These are phyloP conservation scores for Toxotes chatareus DNA, from an alignment of 2,113 vertebrate species.

Conservation along the genomic window DNA sequence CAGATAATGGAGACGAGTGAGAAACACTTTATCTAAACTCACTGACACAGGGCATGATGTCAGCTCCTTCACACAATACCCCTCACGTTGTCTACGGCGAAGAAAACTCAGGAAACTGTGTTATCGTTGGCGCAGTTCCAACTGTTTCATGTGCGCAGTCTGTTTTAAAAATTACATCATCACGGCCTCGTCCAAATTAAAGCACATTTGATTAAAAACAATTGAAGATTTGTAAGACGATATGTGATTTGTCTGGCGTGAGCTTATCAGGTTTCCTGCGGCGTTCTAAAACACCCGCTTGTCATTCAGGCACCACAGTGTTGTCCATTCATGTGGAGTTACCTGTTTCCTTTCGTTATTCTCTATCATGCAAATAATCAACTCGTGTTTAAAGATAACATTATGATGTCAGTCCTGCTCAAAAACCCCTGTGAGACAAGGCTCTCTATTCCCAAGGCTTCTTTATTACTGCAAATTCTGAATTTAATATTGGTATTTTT, in stretches of 20 bases:
- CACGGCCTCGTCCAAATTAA: constrained; percentile 1
- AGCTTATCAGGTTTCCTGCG: constrained; percentile 30
- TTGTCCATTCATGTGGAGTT: background rate
- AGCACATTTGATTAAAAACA: constrained; percentile 44
- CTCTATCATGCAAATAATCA: background rate
- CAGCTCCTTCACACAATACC: constrained; percentile 15
- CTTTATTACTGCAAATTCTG: background rate
- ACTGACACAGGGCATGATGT: constrained; percentile 30
- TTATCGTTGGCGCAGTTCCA: constrained; percentile 7
- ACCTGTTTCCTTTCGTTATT: background rate
- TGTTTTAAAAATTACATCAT: constrained; percentile 30
- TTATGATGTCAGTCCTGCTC: background rate
- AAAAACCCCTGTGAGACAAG: background rate
- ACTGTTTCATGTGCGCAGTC: constrained; percentile 9
- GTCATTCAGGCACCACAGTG: background rate
- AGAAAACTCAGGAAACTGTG: background rate
- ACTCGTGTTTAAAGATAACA: constrained; percentile 8
- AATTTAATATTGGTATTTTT: background rate
- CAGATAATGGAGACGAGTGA: constrained; percentile 55
- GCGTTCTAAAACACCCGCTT: background rate
- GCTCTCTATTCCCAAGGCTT: background rate
- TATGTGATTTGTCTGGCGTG: background rate
- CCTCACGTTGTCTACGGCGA: background rate
- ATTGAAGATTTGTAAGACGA: constrained; percentile 27
- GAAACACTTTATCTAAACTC: constrained; percentile 58